Evolutionary conservation across 1,140 invertebrate species (phyloP), one percentile per base, ranked within the genome.

Genomic region (Bombus affinis): DNA sequence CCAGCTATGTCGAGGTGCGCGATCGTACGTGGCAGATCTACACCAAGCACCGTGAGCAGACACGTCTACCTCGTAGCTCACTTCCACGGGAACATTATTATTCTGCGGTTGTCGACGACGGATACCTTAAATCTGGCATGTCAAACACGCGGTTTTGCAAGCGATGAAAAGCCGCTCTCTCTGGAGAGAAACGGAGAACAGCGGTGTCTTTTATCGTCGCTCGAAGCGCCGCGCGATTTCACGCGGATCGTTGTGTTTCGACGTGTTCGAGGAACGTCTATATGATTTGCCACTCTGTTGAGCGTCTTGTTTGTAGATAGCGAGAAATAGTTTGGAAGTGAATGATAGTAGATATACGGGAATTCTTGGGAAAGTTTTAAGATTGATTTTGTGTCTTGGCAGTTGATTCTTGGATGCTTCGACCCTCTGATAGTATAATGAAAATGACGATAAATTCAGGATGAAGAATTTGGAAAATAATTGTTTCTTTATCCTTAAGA

Each of bases 71-170:
- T 37, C 81, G 89, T 76, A 62, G 80, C 71, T 88, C 77, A 82
- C 73, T 78, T 81, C 70, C 81, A 37, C 70, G 32, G 12, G 35
- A 70, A 68, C 53, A 68, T 91, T 91, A 85, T 90, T 89, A 91
- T 91, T 88, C 90, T 68, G 81, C 75, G 71, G 71, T 62, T 89
- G 89, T 90, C 84, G 86, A 62, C 32, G 37, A 32, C 79, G 86
- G 85, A 90, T 90, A 89, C 90, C 87, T 91, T 87, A 90, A 90
- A 91, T 90, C 89, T 86, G 85, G 81, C 81, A 87, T 87, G 85
- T 89, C 90, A 87, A 91, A 91, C 82, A 83, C 73, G 25, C 86
- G 65, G 74, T 80, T 72, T 81, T 44, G 74, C 83, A n/a, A 59
- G 18, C 83, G 66, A 75, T 57, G 86, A 83, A 76, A 78, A 62